Evolutionary conservation across 2,797 vertebrate species (phyloP).

Genomic region (Amniataba percoides): DNA sequence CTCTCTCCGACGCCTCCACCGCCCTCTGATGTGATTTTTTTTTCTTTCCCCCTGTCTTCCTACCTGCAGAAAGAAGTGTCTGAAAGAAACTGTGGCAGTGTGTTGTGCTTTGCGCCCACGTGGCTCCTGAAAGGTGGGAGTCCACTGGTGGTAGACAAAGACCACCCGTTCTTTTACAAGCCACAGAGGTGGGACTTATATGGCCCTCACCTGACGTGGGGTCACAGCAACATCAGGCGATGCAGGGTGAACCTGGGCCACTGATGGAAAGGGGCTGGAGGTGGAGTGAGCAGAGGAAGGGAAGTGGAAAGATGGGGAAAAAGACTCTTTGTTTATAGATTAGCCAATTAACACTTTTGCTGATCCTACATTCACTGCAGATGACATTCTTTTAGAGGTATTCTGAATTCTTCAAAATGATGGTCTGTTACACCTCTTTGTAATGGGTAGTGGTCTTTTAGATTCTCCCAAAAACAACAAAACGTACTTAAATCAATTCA

Average conservation of each 20-base stretch:
- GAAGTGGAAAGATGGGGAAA: background rate
- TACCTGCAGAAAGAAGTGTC: constrained; percentile 16
- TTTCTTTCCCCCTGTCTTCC: background rate
- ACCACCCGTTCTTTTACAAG: background rate
- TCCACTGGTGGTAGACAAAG: constrained; percentile 20
- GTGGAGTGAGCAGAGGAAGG: background rate
- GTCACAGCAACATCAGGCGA: background rate
- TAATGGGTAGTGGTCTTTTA: constrained; percentile 6
- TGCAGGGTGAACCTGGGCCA: background rate
- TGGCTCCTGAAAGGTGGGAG: background rate
- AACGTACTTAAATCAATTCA: constrained; percentile 15
- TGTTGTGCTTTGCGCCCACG: background rate
- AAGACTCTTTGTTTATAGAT: background rate
- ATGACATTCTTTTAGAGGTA: constrained; percentile 5
- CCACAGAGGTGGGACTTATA: constrained; percentile 19
- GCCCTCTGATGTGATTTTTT: constrained; percentile 3
- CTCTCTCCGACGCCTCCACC: background rate
- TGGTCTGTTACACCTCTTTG: background rate
- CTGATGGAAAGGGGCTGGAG: constrained; percentile 8
- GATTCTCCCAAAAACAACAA: constrained; percentile 8
- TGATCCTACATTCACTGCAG: background rate
- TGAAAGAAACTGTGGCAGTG: constrained; percentile 21
- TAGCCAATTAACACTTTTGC: background rate
- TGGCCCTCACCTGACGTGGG: constrained; percentile 7
- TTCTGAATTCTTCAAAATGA: background rate